Base-by-base conservation (phyloP, 2,113 vertebrate genomes). In the Centropus unirufus region DNA sequence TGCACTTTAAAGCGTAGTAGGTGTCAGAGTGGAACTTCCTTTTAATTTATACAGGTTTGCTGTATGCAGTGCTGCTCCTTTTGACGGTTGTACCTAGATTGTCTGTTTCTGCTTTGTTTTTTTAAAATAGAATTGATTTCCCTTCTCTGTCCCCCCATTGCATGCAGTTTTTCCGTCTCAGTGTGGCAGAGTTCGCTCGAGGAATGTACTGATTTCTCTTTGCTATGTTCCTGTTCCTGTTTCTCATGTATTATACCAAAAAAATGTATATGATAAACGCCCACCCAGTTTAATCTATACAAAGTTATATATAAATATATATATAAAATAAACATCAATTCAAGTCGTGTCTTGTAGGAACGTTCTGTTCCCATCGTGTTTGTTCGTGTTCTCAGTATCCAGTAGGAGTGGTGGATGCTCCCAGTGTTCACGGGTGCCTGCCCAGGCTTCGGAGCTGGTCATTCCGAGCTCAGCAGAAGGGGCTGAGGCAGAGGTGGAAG, bases 1-100 rank as follows among this genome's bases (percentile, higher is more conserved):
- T 98, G 98, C 98, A 98, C 98, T 98, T 97, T 97, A 97, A 96
- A 94, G 96, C 96, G 92, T 95, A 96, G 97, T 97, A 96, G 87
- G 68, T 92, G 58, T 94, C 86, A 85, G 96, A 94, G 92, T 96
- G 96, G 78, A 97, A 89, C 76, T 94, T 90, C 85, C 78, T 76
- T 72, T 89, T 97, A 96, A 95, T 96, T 97, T 96, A 93, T 95
- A 85, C 62, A 76, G 54, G 42, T 95, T 90, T 92, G 91, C 92
- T 34, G 59, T 84, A 46, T 54, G 32, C 64, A 95, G 92, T 86
- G 93, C 89, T 96, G 93, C 88, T 96, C 54, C 82, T 96, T 51
- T 83, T 73, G 39, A 84, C 63, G 81, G 82, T 91, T 97, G 72
- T 87, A 78, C 40, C 40, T 82, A 76, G 39, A 64, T 68, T 46